A percentile compares a stretch with the other conserved stretches of the same genome.
Conservation (phyloP, 1,140 invertebrate genomes). For the Cotesia vestalis region DNA sequence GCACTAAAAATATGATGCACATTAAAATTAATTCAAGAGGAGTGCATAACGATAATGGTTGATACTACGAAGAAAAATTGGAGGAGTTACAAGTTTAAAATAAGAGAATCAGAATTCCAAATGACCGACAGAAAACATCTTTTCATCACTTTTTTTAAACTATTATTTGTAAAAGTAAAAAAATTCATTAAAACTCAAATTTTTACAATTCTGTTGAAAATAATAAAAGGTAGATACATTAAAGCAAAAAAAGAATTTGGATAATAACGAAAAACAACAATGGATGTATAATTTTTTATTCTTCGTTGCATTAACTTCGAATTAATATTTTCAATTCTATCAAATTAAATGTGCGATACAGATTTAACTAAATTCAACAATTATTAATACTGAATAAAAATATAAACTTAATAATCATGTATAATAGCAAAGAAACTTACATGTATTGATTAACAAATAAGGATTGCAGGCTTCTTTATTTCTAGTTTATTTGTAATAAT, state of each 20-base stretch:
- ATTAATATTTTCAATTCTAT: too few relatives aligned
- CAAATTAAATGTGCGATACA: too few relatives aligned
- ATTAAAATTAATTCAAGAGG: slow-evolving; percentile 19
- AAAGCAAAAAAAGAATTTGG: too few relatives aligned
- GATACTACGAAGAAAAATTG: slow-evolving; percentile 18
- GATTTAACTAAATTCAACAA: slow-evolving; percentile 3
- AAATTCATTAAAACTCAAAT: too few relatives aligned
- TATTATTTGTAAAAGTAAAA: too few relatives aligned
- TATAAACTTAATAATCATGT: slow-evolving; percentile 31
- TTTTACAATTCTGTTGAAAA: too few relatives aligned
- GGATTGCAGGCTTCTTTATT: slow-evolving; percentile 36
- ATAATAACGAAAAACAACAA: too few relatives aligned
- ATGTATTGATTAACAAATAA: slow-evolving; percentile 26
- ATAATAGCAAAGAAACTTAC: slow-evolving; percentile 33
- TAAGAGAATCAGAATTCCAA: neutral
- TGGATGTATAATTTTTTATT: too few relatives aligned
- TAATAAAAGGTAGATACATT: too few relatives aligned
- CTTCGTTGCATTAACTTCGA: too few relatives aligned
- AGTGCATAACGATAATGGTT: slow-evolving; percentile 26
- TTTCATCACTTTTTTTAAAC: slow-evolving; percentile 3
- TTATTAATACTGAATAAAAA: slow-evolving; percentile 10
- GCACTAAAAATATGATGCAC: slow-evolving; percentile 30
- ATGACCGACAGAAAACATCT: neutral
- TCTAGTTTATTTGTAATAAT: slow-evolving; percentile 40
- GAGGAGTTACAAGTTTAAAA: slow-evolving; percentile 8